A percentile compares a stretch with the other conserved stretches of the same genome.
These are phyloP conservation scores for Hyles euphorbiae DNA, from an alignment of 1,140 invertebrate genomes.

Conservation along the genomic window DNA sequence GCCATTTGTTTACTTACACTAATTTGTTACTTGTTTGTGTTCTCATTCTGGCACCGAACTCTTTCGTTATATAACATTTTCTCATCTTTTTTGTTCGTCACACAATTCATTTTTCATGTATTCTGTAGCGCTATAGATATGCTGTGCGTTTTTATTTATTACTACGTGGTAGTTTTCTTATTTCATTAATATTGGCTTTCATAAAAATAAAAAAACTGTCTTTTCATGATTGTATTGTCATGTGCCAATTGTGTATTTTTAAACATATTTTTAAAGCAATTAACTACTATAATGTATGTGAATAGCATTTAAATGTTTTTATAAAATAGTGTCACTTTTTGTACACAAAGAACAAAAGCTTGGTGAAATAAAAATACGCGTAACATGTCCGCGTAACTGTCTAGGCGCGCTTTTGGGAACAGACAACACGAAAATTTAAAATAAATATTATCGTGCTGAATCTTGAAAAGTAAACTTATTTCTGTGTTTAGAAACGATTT, in stretches of 20 bases:
- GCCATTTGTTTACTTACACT: slow-evolving; percentile 33
- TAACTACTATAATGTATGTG: no score
- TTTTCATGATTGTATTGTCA: no score
- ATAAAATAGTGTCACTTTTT: no score
- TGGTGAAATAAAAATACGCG: background rate
- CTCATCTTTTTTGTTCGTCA: slow-evolving; percentile 8
- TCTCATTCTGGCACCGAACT: slow-evolving; percentile 15
- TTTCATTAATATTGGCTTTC: no score
- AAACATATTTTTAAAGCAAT: no score
- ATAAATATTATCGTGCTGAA: background rate
- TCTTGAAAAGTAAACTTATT: background rate
- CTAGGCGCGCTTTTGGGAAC: no score
- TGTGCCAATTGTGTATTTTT: no score
- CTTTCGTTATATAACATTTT: slow-evolving; percentile 45
- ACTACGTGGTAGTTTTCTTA: no score
- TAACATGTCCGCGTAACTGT: background rate
- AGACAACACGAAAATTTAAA: background rate
- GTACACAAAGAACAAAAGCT: no score
- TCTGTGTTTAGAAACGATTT: background rate
- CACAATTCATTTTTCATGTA: slow-evolving; percentile 8
- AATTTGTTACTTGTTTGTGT: slow-evolving; percentile 22
- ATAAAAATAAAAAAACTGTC: no score
- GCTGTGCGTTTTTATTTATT: slow-evolving; percentile 19
- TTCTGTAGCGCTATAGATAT: no score
- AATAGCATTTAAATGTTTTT: no score